Conservation (phyloP, 2,888 invertebrate species). For the Acrobasis repandana region DNA sequence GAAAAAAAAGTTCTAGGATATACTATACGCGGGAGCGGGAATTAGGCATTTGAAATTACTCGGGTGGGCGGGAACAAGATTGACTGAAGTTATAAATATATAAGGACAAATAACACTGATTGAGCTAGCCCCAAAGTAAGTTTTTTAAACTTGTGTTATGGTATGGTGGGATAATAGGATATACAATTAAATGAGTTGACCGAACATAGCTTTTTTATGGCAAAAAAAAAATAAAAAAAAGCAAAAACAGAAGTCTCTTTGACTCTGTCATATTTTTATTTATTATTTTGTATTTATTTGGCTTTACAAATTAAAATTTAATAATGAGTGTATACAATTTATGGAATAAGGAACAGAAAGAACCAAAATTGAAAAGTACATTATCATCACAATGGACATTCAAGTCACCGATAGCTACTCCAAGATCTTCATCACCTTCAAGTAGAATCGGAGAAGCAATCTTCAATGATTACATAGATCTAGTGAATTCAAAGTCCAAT, state of each 20-base stretch:
- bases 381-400: constrained; percentile 50
- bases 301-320: constrained; percentile 32
- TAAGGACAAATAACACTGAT: too few species aligned
- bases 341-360: constrained; percentile 45
- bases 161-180: too few species aligned
- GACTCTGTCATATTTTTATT: neutral
- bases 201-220: neutral
- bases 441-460: constrained; percentile 56
- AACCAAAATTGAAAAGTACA: constrained; percentile 41
- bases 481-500: constrained; percentile 64
- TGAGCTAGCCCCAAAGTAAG: too few species aligned
- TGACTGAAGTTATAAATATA: too few species aligned
- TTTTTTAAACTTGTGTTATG: too few species aligned
- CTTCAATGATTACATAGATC: constrained; percentile 61
- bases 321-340: constrained; percentile 53
- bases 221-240: neutral
- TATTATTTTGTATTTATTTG: neutral
- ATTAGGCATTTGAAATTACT: too few species aligned
- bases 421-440: constrained; percentile 51
- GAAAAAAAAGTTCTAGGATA: too few species aligned
- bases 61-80: too few species aligned
- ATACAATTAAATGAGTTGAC: too few species aligned
- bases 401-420: constrained; percentile 44
- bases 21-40: too few species aligned
- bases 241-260: neutral